Evolutionary conservation across 2,888 invertebrate genomes (phyloP).

Genomic region (Hirtodrosophila histrioides): DNA sequence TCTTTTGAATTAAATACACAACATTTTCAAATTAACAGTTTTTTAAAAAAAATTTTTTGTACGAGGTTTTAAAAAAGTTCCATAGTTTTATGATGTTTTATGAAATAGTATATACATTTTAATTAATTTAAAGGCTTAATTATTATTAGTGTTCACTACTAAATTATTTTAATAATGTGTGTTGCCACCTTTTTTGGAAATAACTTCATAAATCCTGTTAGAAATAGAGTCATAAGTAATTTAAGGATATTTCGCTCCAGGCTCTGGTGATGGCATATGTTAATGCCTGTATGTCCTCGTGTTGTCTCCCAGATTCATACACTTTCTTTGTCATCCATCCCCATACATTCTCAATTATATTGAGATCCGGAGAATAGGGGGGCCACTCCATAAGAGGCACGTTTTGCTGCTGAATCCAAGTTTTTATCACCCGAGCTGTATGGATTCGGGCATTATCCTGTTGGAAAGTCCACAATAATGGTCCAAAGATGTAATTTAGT

Average conservation of each 20-base stretch:
- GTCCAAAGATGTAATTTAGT: slow-evolving; percentile 29
- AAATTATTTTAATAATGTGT: slow-evolving; percentile 7
- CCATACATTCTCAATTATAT: slow-evolving; percentile 22
- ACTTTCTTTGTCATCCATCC: slow-evolving; percentile 16
- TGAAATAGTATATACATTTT: neutral
- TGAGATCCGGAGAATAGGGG: slow-evolving; percentile 23
- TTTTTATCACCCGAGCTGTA: slow-evolving; percentile 16
- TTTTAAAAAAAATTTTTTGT: too few species aligned
- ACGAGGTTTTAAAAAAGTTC: too few species aligned
- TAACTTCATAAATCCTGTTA: slow-evolving; percentile 27
- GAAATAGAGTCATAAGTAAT: slow-evolving; percentile 19
- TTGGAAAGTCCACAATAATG: slow-evolving; percentile 37
- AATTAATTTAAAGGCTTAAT: neutral
- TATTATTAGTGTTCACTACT: neutral
- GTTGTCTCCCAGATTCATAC: slow-evolving; percentile 28
- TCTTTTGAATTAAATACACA: neutral
- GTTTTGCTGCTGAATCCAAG: slow-evolving; percentile 17
- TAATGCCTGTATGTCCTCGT: slow-evolving; percentile 14
- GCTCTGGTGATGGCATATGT: slow-evolving; percentile 15
- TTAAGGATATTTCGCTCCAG: slow-evolving; percentile 17
- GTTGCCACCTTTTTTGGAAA: slow-evolving; percentile 13
- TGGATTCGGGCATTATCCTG: slow-evolving; percentile 4
- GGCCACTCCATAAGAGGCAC: slow-evolving; percentile 23
- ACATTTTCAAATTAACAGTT: too few species aligned
- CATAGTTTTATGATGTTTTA: too few species aligned